phyloP scores from a whole-genome alignment of 2,888 invertebrate species.

The Cephus spinipes region DNA sequence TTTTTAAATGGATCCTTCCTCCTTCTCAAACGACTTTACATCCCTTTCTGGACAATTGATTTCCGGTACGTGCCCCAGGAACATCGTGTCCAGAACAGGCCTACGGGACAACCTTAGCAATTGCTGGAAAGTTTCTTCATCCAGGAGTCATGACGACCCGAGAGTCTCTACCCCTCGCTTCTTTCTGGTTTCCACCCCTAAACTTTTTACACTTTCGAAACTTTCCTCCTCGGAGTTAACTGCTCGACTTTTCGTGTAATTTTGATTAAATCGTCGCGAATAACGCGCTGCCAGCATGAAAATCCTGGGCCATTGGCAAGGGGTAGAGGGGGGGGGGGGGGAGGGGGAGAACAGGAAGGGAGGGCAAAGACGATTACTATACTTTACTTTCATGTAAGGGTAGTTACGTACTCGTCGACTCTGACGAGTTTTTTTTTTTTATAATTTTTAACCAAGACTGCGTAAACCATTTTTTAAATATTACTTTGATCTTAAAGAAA shows the following conservation, averaged over 20 bases:
- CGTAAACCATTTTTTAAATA: too few species aligned
- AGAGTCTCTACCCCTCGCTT: constrained; percentile 1
- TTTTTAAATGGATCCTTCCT: not conserved
- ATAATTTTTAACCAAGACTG: too few species aligned
- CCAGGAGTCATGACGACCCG: constrained; percentile 12
- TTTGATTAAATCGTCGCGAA: constrained; percentile 34
- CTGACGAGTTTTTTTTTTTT: not conserved
- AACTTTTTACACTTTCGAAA: constrained; percentile 22
- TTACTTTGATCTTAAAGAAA: too few species aligned
- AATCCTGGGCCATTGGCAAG: too few species aligned
- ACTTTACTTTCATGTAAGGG: too few species aligned
- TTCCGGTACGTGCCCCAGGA: constrained; percentile 10
- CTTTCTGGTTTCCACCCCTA: constrained; percentile 7
- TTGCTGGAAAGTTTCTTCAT: constrained; percentile 32
- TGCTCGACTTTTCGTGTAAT: constrained; percentile 23
- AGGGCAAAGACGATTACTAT: too few species aligned
- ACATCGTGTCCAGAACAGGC: constrained; percentile 29
- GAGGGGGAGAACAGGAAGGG: too few species aligned
- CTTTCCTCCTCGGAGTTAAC: constrained; percentile 11
- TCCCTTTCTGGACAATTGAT: constrained; percentile 21
- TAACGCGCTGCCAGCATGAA: constrained; percentile 12
- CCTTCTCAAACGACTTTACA: too few species aligned
- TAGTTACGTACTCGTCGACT: too few species aligned
- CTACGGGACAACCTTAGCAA: constrained; percentile 19
- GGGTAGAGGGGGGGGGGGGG: too few species aligned